Percentiles rank a stretch among this genome's conserved stretches.
These are phyloP conservation scores for Bostrychus sinensis DNA, from an alignment of 2,113 vertebrate species.

Conservation along the genomic window DNA sequence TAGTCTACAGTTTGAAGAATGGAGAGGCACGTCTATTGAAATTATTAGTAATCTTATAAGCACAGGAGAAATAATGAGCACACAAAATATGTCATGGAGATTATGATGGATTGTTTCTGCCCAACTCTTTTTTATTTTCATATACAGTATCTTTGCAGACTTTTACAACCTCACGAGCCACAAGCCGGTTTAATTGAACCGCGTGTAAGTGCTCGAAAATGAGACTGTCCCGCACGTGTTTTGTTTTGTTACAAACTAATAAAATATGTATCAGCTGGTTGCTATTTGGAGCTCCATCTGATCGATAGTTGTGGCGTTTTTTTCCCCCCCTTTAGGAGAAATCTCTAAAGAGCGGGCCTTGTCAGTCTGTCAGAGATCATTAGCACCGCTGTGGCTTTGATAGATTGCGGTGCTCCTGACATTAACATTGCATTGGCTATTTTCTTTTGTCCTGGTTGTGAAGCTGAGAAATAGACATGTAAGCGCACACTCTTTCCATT, in stretches of 20 bases:
- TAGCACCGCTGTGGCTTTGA: conserved; percentile 53
- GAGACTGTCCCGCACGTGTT: conserved; percentile 62
- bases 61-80: too few relatives aligned
- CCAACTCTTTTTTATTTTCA: neutral
- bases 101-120: too few relatives aligned
- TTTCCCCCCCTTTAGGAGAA: conserved; percentile 64
- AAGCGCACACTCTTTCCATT: conserved; percentile 26
- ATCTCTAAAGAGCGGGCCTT: conserved; percentile 60
- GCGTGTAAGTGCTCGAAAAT: conserved; percentile 53
- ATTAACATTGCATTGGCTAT: conserved; percentile 53
- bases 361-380: conserved; percentile 79
- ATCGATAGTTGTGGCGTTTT: conserved; percentile 67
- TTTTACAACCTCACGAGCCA: conserved; percentile 28
- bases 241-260: conserved; percentile 69
- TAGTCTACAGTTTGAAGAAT: too few relatives aligned
- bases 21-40: too few relatives aligned
- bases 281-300: conserved; percentile 67
- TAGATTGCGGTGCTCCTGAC: conserved; percentile 60
- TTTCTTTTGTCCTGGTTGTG: conserved; percentile 48
- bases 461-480: conserved; percentile 28
- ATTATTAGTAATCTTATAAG: too few relatives aligned
- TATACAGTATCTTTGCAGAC: conserved; percentile 19
- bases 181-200: conserved; percentile 50
- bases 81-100: too few relatives aligned
- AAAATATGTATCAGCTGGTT: conserved; percentile 73